Percentiles rank a stretch among this genome's conserved stretches.
Evolutionary conservation across 2,888 invertebrate genomes (phyloP).

Genomic region (Listrodromus nycthemerus): DNA sequence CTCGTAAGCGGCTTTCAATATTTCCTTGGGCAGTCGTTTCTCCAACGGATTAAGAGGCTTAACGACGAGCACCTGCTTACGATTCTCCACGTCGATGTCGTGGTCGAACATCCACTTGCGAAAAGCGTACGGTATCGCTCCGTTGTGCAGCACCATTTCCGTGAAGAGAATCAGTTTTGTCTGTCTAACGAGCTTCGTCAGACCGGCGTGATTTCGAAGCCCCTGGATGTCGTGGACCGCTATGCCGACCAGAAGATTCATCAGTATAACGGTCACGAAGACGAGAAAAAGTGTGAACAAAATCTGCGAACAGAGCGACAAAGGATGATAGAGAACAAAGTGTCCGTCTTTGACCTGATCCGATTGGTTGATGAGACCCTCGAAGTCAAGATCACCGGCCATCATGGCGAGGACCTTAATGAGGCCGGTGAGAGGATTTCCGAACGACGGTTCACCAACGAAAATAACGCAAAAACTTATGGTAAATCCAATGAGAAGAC

Average conservation of each 20-base stretch:
- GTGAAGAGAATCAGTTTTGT: slow-evolving; percentile 85
- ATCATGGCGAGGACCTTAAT: slow-evolving; percentile 84
- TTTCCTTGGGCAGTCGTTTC: slow-evolving; percentile 84
- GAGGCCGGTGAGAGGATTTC: slow-evolving; percentile 82
- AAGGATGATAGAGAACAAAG: slow-evolving; percentile 80
- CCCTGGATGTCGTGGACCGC: slow-evolving; percentile 85
- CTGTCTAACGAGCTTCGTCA: slow-evolving; percentile 85
- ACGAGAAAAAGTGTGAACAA: slow-evolving; percentile 83
- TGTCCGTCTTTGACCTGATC: slow-evolving; percentile 75
- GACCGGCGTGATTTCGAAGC: slow-evolving; percentile 84
- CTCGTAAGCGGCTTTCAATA: slow-evolving; percentile 84
- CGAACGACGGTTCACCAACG: slow-evolving; percentile 81
- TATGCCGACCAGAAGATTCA: slow-evolving; percentile 84
- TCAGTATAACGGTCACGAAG: slow-evolving; percentile 83
- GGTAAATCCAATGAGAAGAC: slow-evolving; percentile 84
- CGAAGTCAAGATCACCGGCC: slow-evolving; percentile 83
- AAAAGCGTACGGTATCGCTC: slow-evolving; percentile 82
- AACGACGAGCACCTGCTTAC: slow-evolving; percentile 83
- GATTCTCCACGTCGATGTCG: slow-evolving; percentile 83
- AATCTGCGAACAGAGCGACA: slow-evolving; percentile 82
- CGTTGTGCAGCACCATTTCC: slow-evolving; percentile 84
- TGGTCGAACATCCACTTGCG: slow-evolving; percentile 83
- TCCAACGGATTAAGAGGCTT: slow-evolving; percentile 85
- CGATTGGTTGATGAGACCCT: slow-evolving; percentile 80
- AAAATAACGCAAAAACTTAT: slow-evolving; percentile 84